These are phyloP conservation scores for Hyaena hyaena DNA, from an alignment of 2,113 vertebrate genomes.

Conservation along the genomic window DNA sequence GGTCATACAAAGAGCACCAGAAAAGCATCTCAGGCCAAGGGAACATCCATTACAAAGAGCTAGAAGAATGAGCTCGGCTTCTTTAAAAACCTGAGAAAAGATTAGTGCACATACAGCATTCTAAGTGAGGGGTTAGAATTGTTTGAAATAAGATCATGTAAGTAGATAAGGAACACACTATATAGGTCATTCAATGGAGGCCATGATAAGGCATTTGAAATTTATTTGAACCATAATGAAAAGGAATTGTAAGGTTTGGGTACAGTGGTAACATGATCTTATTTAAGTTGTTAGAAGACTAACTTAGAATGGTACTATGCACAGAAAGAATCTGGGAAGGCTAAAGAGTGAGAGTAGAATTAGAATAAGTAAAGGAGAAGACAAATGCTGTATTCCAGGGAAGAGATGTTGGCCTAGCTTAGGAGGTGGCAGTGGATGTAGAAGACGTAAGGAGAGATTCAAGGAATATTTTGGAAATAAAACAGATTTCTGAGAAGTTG, in stretches of 20 bases:
- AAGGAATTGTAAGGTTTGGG: not conserved
- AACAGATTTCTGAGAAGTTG: not conserved
- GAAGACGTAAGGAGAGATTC: not conserved
- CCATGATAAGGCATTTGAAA: not conserved
- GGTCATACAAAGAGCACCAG: not conserved
- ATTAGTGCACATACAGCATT: not conserved
- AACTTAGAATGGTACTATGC: not conserved
- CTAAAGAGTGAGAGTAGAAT: not conserved
- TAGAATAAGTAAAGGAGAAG: not conserved
- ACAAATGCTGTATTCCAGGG: not conserved
- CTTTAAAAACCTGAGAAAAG: not conserved
- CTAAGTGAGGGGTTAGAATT: not conserved
- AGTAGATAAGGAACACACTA: not conserved
- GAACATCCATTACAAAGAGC: not conserved
- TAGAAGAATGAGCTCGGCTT: not conserved
- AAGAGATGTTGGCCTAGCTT: not conserved
- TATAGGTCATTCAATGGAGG: not conserved
- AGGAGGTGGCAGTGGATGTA: not conserved
- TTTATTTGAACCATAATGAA: not conserved
- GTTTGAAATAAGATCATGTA: not conserved
- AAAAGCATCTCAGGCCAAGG: not conserved
- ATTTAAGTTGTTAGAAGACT: not conserved
- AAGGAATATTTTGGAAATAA: not conserved
- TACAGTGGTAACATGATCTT: not conserved
- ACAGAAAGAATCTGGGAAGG: not conserved